Percentiles rank a stretch among this genome's conserved stretches.
phyloP scores from a whole-genome alignment of 2,888 invertebrate genomes.

The Boloria selene region DNA sequence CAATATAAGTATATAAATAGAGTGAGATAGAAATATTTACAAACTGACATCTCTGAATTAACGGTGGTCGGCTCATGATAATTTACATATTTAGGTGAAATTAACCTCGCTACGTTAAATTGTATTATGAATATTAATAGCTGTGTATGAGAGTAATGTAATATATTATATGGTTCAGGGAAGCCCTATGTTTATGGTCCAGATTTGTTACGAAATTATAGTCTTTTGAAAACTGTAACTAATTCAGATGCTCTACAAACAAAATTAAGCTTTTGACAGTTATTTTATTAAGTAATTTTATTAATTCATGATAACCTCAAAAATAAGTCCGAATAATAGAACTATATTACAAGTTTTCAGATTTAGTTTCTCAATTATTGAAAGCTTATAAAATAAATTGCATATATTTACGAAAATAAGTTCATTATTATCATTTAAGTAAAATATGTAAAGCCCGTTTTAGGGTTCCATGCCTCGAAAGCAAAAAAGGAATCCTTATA shows the following conservation, averaged over 20 bases:
- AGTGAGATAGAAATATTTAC: constrained; percentile 66
- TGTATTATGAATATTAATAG: constrained; percentile 83
- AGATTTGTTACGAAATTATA: constrained; percentile 54
- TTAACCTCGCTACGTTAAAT: constrained; percentile 81
- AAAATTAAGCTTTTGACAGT: no score
- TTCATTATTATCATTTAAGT: no score
- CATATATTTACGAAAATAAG: no score
- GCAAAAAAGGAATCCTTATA: no score
- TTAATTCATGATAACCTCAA: no score
- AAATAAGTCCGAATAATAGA: no score
- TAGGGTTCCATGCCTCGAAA: no score
- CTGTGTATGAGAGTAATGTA: constrained; percentile 62
- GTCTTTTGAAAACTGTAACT: constrained; percentile 36
- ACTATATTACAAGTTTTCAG: no score
- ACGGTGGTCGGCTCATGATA: constrained; percentile 83
- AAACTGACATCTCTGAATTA: constrained; percentile 79
- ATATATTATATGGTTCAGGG: constrained; percentile 64
- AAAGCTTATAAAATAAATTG: no score
- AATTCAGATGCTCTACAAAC: neutral
- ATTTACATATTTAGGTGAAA: constrained; percentile 84
- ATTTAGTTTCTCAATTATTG: no score
- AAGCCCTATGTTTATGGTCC: constrained; percentile 63
- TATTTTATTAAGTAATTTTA: no score
- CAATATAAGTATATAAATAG: constrained; percentile 37
- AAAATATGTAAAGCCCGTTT: no score